Conservation (phyloP, 2,888 invertebrate species). For the Ichneumon xanthorius region DNA sequence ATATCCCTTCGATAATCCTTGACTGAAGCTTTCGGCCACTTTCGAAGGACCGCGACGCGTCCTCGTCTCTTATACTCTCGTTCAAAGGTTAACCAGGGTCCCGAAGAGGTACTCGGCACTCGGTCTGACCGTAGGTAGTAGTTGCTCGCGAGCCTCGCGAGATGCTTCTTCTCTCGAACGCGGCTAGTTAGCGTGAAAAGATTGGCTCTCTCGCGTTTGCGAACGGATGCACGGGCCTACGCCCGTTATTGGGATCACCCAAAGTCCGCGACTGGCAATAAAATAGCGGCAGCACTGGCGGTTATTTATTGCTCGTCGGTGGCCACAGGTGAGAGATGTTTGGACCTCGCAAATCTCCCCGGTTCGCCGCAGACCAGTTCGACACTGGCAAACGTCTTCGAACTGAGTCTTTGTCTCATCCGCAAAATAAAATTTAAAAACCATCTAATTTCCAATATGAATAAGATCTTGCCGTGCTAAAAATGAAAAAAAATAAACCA, state of each 20-base stretch:
- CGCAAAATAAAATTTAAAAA: slow-evolving; percentile 15
- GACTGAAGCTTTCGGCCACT: slow-evolving; percentile 62
- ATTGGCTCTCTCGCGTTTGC: slow-evolving; percentile 83
- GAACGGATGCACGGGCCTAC: slow-evolving; percentile 72
- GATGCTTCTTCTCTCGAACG: slow-evolving; percentile 70
- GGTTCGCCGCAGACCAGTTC: background rate
- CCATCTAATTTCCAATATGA: slow-evolving; percentile 17
- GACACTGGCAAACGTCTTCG: background rate
- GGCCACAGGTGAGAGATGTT: slow-evolving; percentile 82
- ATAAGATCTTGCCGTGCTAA: background rate
- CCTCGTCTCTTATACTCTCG: slow-evolving; percentile 69
- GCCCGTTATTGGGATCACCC: slow-evolving; percentile 82
- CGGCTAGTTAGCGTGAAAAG: slow-evolving; percentile 83
- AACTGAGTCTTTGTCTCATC: background rate
- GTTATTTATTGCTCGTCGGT: slow-evolving; percentile 83
- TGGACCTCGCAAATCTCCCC: slow-evolving; percentile 49
- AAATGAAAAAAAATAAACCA: background rate
- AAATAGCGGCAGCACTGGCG: slow-evolving; percentile 81
- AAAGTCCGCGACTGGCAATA: slow-evolving; percentile 80
- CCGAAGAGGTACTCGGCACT: slow-evolving; percentile 65
- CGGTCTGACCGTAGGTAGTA: slow-evolving; percentile 49
- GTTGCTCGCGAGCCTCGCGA: slow-evolving; percentile 31
- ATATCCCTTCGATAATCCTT: slow-evolving; percentile 51
- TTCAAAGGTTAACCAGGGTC: slow-evolving; percentile 84
- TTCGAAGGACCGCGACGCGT: slow-evolving; percentile 52